Evolutionary conservation across 92 coral and sea anemone species (phyloP).

Genomic region (Zoanthus gigantus): DNA sequence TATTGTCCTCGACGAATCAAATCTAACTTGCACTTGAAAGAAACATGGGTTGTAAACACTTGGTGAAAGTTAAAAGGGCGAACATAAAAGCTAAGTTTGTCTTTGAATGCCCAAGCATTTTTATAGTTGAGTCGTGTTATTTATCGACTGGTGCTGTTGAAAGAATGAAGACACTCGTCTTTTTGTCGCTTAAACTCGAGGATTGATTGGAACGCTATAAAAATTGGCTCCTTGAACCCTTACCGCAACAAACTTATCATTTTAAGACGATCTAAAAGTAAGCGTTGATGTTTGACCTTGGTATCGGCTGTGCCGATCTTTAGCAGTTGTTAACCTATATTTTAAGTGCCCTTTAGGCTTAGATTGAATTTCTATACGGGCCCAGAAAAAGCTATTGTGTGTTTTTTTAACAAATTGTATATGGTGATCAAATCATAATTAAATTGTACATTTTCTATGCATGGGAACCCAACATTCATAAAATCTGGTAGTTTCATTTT

Average conservation of each 20-base stretch:
- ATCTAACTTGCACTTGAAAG: not conserved
- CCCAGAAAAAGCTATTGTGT: too few relatives aligned
- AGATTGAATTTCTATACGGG: too few relatives aligned
- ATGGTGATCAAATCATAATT: too few relatives aligned
- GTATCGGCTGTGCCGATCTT: not conserved
- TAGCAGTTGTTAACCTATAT: too few relatives aligned
- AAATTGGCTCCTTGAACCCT: not conserved
- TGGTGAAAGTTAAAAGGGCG: not conserved
- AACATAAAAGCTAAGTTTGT: not conserved
- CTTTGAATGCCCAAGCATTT: not conserved
- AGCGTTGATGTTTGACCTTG: slow-evolving; percentile 15
- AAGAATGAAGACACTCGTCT: not conserved
- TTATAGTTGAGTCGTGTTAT: too few relatives aligned
- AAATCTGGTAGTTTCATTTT: too few relatives aligned
- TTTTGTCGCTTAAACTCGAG: slow-evolving; percentile 21
- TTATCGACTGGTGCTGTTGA: not conserved
- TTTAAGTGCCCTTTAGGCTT: too few relatives aligned
- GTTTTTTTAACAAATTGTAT: too few relatives aligned
- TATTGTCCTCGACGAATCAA: not conserved
- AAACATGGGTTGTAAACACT: not conserved
- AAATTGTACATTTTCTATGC: too few relatives aligned
- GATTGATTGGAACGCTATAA: slow-evolving; percentile 1
- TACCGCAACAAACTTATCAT: not conserved
- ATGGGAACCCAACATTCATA: too few relatives aligned
- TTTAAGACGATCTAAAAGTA: not conserved